phyloP scores from a whole-genome alignment of 2,113 vertebrate genomes.

The Phaethon lepturus region DNA sequence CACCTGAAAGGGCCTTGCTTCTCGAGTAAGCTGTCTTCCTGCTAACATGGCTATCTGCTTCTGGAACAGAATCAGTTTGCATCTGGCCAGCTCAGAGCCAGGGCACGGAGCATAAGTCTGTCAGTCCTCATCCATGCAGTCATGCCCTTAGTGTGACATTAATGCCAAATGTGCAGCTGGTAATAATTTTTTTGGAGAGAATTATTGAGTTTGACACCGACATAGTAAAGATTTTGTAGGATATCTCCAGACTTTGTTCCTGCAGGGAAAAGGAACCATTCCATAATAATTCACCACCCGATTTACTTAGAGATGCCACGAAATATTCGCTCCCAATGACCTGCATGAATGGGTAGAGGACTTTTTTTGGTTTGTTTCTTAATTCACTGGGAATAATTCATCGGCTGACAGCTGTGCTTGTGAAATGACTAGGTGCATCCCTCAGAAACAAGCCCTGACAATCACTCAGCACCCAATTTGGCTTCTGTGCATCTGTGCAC shows the following conservation, averaged over 20 bases:
- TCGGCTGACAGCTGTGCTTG: background rate
- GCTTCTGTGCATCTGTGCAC: conserved; percentile 31
- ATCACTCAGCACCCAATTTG: conserved; percentile 25
- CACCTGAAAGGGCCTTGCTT: background rate
- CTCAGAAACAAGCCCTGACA: conserved; percentile 29
- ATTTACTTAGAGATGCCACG: conserved; percentile 17
- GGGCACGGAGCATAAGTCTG: background rate
- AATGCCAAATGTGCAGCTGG: background rate
- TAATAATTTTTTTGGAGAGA: background rate
- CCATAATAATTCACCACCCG: background rate
- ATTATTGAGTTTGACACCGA: conserved; percentile 6
- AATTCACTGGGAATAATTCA: conserved; percentile 49
- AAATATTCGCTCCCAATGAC: background rate
- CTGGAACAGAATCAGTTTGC: background rate
- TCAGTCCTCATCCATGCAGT: background rate
- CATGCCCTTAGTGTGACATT: background rate
- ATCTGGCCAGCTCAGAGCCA: background rate
- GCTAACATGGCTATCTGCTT: background rate
- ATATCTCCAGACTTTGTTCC: background rate
- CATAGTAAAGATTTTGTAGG: background rate
- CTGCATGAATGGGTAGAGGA: background rate
- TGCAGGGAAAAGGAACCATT: background rate
- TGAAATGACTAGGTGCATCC: conserved; percentile 27
- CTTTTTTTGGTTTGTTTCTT: background rate
- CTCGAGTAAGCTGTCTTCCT: background rate